These are phyloP conservation scores for Lordiphosa stackelbergi DNA, from an alignment of 1,140 invertebrate species.

Conservation along the genomic window DNA sequence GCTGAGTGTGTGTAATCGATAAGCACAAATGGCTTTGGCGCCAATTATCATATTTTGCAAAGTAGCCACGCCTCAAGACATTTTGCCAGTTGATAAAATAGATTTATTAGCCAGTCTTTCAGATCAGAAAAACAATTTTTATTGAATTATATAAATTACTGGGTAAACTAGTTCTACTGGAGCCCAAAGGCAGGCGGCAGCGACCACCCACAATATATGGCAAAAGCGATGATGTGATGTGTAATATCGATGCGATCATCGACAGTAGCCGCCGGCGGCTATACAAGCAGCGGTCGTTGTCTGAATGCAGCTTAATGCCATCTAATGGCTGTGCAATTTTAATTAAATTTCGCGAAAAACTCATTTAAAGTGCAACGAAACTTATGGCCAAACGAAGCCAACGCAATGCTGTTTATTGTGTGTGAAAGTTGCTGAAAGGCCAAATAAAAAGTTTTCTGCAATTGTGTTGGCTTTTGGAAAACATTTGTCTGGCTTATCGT, in stretches of 20 bases:
- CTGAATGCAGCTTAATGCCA: slow-evolving; percentile 27
- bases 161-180: slow-evolving; percentile 50
- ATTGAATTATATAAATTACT: slow-evolving; percentile 47
- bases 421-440: slow-evolving; percentile 16
- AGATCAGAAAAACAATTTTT: slow-evolving; percentile 51
- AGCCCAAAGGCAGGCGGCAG: slow-evolving; percentile 32
- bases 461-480: slow-evolving; percentile 4
- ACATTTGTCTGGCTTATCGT: slow-evolving; percentile 37
- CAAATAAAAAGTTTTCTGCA: slow-evolving; percentile 11
- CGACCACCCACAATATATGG: slow-evolving; percentile 44
- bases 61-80: slow-evolving; percentile 8
- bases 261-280: slow-evolving; percentile 12
- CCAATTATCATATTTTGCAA: slow-evolving; percentile 63
- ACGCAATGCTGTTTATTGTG: background rate
- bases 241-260: slow-evolving; percentile 40
- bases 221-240: slow-evolving; percentile 57
- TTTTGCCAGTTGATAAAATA: slow-evolving; percentile 46
- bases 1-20: slow-evolving; percentile 25
- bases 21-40: slow-evolving; percentile 25
- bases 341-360: slow-evolving; percentile 50
- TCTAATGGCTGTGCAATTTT: slow-evolving; percentile 35
- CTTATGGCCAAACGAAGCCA: background rate
- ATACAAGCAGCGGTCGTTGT: slow-evolving; percentile 31
- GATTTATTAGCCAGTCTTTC: slow-evolving; percentile 52
- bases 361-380: slow-evolving; percentile 23